Base-by-base conservation (phyloP, 2,888 invertebrate species). In the Mamestra brassicae region DNA sequence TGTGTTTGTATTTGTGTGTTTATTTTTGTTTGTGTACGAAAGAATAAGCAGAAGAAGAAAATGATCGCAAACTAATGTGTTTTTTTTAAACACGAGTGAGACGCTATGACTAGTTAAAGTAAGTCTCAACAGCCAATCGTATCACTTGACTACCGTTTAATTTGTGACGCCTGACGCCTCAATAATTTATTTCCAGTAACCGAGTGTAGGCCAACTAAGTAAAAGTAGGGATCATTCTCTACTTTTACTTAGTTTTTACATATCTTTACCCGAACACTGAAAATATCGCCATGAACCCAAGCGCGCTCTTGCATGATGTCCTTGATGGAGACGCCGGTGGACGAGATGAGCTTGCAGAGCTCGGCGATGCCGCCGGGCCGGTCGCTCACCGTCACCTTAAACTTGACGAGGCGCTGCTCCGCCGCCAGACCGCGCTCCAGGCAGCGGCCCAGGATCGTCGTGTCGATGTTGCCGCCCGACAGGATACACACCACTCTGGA, bases 261-360 rank as follows among this genome's bases (percentile, higher is more conserved):
- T 34, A 15, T 50, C 87, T 90, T 90, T 83, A 96, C 96, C 86
- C 93, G 91, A 84, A 96, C 96, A 85, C 96, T 96, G 80, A 99
- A 99, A 65, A 99, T 98, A 92, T 99, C 99, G 2, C 98, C 97
- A 76, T 97, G 98, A 17, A 99, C 97, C 99, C 99, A 99, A 3
- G 99, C 99, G 71, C 99, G 97, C 92, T 99, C 99, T 92, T 99
- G 99, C 94, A 99, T 98, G 76, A 99, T 99, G 91, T 99, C 99
- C 93, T 99, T 99, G 83, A 99, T 98, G 57, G 98, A 98, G 17
- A 99, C 99, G 0, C 99, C 99, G 50, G 98, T 96, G 2, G 97
- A 97, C 0, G 98, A 97, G 70, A 99, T 97, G 58, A 98, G 94
- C 89, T 97, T 97, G 90, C 98, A 98, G 7, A 99, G 96, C 89